Evolutionary conservation across 2,888 invertebrate genomes (phyloP).

Genomic region (Tipula confusa): DNA sequence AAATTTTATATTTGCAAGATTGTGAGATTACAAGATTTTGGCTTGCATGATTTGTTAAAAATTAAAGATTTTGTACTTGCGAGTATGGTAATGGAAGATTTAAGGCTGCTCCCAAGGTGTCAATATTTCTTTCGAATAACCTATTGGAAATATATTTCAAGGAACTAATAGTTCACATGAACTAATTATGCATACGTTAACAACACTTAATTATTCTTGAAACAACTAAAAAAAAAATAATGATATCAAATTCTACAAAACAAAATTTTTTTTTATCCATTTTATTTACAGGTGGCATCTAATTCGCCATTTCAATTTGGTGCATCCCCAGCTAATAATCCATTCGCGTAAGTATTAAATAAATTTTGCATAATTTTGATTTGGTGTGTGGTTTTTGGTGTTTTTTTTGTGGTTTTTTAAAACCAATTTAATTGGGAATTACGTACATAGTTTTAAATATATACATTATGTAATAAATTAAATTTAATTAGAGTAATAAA

Average conservation of each 20-base stretch:
- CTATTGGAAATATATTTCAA: background rate
- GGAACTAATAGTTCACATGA: background rate
- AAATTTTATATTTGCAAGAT: too few relatives aligned
- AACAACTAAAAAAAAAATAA: constrained; percentile 30
- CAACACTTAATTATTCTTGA: background rate
- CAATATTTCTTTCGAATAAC: too few relatives aligned
- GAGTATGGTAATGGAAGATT: too few relatives aligned
- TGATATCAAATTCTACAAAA: constrained; percentile 30
- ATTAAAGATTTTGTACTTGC: too few relatives aligned
- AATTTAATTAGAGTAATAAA: too few relatives aligned
- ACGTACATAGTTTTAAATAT: too few relatives aligned
- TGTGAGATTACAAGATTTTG: too few relatives aligned
- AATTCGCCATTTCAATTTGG: constrained; percentile 50
- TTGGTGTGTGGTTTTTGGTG: background rate
- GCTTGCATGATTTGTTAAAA: too few relatives aligned
- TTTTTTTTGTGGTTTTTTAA: background rate
- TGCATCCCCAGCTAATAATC: constrained; percentile 46
- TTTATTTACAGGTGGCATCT: constrained; percentile 42
- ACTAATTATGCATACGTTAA: background rate
- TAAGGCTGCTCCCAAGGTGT: too few relatives aligned
- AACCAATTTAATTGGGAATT: too few relatives aligned
- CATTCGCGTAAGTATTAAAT: constrained; percentile 49
- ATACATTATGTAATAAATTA: too few relatives aligned
- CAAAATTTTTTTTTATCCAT: constrained; percentile 36
- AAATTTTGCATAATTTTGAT: background rate